Conservation (phyloP, 53 echinoderm and acorn worm genomes). For the Patiria pectinifera region DNA sequence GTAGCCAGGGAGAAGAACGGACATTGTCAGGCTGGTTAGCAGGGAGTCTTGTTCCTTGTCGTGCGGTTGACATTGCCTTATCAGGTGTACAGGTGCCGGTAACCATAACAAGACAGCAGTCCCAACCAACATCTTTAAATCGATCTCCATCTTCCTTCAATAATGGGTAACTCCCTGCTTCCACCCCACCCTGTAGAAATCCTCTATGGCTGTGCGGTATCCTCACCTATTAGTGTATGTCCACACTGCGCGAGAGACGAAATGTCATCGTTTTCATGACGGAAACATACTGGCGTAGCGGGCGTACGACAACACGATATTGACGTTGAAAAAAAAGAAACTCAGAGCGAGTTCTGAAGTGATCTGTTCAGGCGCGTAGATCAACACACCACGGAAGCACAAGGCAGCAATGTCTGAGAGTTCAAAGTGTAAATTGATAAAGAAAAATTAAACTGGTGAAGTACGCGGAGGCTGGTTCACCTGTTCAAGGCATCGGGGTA, state of each 20-base stretch:
- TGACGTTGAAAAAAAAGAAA: conserved; percentile 12
- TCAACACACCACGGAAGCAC: conserved; percentile 26
- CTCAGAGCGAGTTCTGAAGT: conserved; percentile 20
- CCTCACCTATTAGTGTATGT: conserved; percentile 15
- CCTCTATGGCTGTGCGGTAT: neutral
- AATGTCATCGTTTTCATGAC: conserved; percentile 2
- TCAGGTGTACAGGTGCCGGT: conserved; percentile 9
- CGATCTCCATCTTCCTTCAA: conserved; percentile 38
- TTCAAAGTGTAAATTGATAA: conserved; percentile 61
- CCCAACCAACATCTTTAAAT: conserved; percentile 41
- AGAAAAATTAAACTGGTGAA: conserved; percentile 38
- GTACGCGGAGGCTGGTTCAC: conserved; percentile 28
- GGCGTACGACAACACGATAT: neutral
- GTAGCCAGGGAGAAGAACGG: conserved; percentile 31
- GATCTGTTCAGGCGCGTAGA: conserved; percentile 28
- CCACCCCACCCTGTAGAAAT: conserved; percentile 4
- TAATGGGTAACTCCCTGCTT: neutral
- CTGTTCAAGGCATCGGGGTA: conserved; percentile 20
- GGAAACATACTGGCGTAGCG: conserved; percentile 11
- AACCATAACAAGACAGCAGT: conserved; percentile 18
- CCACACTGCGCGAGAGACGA: neutral
- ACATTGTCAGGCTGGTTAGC: neutral
- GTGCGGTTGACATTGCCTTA: neutral
- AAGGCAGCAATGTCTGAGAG: conserved; percentile 17
- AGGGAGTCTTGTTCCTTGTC: conserved; percentile 3